Base-by-base conservation (phyloP, 2,113 vertebrate genomes). In the Blennius ocellaris region DNA sequence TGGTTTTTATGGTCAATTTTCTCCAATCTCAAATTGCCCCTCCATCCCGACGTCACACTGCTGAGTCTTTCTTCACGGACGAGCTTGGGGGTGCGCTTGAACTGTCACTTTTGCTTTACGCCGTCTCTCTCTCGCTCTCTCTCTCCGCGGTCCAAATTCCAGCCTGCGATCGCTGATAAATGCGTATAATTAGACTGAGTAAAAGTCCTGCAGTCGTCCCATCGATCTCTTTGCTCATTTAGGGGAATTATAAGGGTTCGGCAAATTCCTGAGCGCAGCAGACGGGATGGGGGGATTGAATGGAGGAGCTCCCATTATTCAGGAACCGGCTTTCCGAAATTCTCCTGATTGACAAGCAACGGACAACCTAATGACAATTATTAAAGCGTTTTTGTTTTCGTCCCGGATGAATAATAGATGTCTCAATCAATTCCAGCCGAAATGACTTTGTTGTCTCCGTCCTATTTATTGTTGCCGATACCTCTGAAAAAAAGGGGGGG, bases 201-300 rank as follows among this genome's bases (percentile, higher is more conserved):
- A 73, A 76, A 71, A 67, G 53, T 45, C 61, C 62, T 6, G 68
- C 69, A 69, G 66, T 80, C 78, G 51, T 75, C 16, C 39, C 45
- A 89, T 90, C 21, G 86, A 92, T 89, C 80, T 47, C 69, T 62
- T 66, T 64, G 69, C 76, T 88, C 87, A 87, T 90, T 91, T 87
- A 87, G 59, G 80, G 21, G 83, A 85, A 91, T 90, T 82, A n/a
- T n/a, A 83, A 81, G 44, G 78, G 73, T 58, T 74, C 73, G 75
- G 66, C 80, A 76, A 71, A 89, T 82, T 79, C 80, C 87, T 73
- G 69, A 89, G 63, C 75, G 64, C 77, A 82, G 76, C 78, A 81
- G 74, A 83, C 76, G 69, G 73, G 65, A 78, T 3, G 0, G 36
- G 45, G 70, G 68, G 81, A 83, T 84, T 72, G 74, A 82, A 68